These are phyloP conservation scores for Drosophila subpulchrella DNA, from an alignment of 1,140 invertebrate genomes.

Conservation along the genomic window DNA sequence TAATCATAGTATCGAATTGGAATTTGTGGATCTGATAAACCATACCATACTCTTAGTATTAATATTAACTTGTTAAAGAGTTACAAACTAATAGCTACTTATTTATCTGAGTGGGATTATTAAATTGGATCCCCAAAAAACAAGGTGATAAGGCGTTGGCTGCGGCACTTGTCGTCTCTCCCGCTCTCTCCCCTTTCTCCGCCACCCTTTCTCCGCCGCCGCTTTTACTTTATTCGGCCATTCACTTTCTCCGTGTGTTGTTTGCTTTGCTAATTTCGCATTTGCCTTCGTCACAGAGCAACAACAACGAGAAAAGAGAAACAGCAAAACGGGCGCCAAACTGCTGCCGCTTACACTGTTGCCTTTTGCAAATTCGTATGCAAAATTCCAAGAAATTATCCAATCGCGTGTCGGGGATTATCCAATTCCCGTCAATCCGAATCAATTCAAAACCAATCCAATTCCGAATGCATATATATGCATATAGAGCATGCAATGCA, in stretches of 20 bases:
- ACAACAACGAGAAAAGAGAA: conserved; percentile 50
- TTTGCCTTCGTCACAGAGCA: conserved; percentile 32
- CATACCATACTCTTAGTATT: too few relatives aligned
- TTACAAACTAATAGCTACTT: not conserved
- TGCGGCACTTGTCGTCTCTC: conserved; percentile 56
- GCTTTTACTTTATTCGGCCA: conserved; percentile 77
- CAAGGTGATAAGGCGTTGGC: conserved; percentile 59
- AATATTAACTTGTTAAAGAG: too few relatives aligned
- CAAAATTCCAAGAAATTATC: conserved; percentile 68
- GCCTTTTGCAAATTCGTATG: conserved; percentile 46
- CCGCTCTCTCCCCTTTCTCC: not conserved
- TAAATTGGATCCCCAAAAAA: not conserved
- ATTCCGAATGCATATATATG: conserved; percentile 10
- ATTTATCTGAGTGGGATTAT: not conserved
- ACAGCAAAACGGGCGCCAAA: conserved; percentile 41
- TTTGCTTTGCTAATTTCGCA: conserved; percentile 80
- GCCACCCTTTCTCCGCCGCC: conserved; percentile 20
- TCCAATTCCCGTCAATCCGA: conserved; percentile 53
- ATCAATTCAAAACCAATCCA: conserved; percentile 7
- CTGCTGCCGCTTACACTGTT: conserved; percentile 2
- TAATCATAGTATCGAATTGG: too few relatives aligned
- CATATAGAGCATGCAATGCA: not conserved
- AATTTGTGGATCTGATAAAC: too few relatives aligned
- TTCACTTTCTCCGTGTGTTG: conserved; percentile 75
- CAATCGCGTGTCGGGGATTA: conserved; percentile 56